Conservation (phyloP, 2,113 vertebrate genomes). For the Menura novaehollandiae region DNA sequence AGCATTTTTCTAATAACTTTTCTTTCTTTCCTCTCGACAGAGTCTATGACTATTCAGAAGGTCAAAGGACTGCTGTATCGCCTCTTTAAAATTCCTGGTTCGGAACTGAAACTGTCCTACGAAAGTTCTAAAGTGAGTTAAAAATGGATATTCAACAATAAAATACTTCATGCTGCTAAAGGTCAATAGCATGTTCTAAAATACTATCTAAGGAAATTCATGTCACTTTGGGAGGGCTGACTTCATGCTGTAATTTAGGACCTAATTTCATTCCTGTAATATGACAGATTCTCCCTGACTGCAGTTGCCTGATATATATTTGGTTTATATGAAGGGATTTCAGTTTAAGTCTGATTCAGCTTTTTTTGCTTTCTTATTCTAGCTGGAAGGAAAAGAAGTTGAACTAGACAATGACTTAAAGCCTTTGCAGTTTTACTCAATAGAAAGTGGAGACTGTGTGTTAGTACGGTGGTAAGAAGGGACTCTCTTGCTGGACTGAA, state of each 20-base stretch:
- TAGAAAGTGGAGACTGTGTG: conserved; percentile 88
- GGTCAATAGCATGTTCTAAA: not conserved
- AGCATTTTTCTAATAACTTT: not conserved
- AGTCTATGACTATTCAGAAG: conserved; percentile 90
- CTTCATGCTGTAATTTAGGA: not conserved
- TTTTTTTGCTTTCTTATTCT: not conserved
- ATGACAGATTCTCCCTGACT: not conserved
- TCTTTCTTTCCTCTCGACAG: conserved; percentile 60
- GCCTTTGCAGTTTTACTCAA: conserved; percentile 87
- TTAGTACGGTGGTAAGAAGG: conserved; percentile 85
- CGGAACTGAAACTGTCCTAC: conserved; percentile 83
- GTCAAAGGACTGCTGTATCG: conserved; percentile 88
- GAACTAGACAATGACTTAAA: conserved; percentile 88
- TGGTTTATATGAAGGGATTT: not conserved
- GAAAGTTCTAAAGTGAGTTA: conserved; percentile 83
- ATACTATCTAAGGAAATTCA: not conserved
- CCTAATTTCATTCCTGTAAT: not conserved
- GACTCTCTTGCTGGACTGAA: not conserved
- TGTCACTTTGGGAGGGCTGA: not conserved
- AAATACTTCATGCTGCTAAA: not conserved
- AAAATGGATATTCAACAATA: not conserved
- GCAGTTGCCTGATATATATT: not conserved
- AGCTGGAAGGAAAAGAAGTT: conserved; percentile 87
- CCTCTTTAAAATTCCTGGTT: conserved; percentile 83
- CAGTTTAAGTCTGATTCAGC: not conserved